Percentiles rank a stretch among this genome's conserved stretches.
These are phyloP conservation scores for Semnornis frantzii DNA, from an alignment of 2,113 vertebrate genomes.

Conservation along the genomic window DNA sequence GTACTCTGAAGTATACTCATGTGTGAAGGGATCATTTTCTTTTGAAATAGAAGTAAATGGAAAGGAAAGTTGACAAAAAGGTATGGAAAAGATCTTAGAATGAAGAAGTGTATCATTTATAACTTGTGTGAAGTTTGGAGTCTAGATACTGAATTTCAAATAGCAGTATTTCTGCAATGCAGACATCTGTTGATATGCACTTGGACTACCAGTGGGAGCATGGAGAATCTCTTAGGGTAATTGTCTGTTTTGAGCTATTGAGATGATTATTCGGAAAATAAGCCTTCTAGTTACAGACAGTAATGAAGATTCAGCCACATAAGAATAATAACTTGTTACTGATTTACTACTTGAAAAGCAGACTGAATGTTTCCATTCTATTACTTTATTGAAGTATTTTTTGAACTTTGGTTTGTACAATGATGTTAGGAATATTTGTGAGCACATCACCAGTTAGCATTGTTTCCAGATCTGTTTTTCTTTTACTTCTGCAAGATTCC, in stretches of 20 bases:
- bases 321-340: neutral
- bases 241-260: neutral
- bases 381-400: neutral
- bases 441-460: neutral
- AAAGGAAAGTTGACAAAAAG: neutral
- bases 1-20: neutral
- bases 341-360: neutral
- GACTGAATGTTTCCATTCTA: neutral
- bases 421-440: neutral
- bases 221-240: neutral
- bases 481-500: neutral
- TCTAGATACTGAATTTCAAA: neutral
- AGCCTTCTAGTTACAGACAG: neutral
- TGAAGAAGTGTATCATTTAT: neutral
- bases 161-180: neutral
- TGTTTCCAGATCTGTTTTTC: neutral
- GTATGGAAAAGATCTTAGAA: neutral
- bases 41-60: conserved; percentile 2
- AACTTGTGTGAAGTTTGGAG: neutral
- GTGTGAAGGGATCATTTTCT: neutral
- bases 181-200: neutral
- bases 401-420: neutral
- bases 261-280: neutral
- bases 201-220: neutral
- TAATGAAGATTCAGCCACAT: neutral